Evolutionary conservation across 2,888 invertebrate genomes (phyloP).

Genomic region (Geophilus truncorum): DNA sequence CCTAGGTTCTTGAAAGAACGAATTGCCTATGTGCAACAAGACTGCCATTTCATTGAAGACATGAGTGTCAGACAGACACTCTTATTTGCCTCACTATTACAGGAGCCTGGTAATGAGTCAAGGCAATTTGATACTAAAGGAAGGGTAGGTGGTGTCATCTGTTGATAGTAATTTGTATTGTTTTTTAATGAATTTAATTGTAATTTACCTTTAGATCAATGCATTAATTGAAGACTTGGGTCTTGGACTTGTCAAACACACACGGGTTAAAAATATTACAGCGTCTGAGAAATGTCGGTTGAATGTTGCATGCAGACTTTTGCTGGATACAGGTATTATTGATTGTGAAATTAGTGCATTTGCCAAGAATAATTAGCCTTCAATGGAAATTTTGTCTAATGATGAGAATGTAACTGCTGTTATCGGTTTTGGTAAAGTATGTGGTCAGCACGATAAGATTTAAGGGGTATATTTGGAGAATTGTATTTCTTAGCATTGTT

Average conservation of each 20-base stretch:
- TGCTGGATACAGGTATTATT: constrained; percentile 57
- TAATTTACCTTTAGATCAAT: constrained; percentile 60
- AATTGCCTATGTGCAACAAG: constrained; percentile 69
- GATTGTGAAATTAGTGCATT: no score
- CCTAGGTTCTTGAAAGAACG: constrained; percentile 64
- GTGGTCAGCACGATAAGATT: no score
- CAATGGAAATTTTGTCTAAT: no score
- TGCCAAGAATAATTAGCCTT: no score
- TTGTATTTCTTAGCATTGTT: no score
- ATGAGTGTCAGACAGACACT: constrained; percentile 88
- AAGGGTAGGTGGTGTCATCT: constrained; percentile 54
- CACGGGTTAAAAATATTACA: constrained; percentile 76
- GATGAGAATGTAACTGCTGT: no score
- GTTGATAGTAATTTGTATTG: background rate
- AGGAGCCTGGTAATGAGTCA: constrained; percentile 52
- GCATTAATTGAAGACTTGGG: constrained; percentile 86
- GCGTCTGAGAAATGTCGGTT: constrained; percentile 80
- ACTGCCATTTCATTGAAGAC: constrained; percentile 71
- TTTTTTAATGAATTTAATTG: background rate
- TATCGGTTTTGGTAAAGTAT: no score
- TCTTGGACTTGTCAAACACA: constrained; percentile 79
- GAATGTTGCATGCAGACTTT: constrained; percentile 81
- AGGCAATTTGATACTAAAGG: constrained; percentile 67
- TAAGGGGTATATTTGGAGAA: no score
- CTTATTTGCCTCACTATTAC: constrained; percentile 72